A percentile compares a stretch with the other conserved stretches of the same genome.
These are phyloP conservation scores for Gari tellinella DNA, from an alignment of 2,888 invertebrate species.

Conservation along the genomic window DNA sequence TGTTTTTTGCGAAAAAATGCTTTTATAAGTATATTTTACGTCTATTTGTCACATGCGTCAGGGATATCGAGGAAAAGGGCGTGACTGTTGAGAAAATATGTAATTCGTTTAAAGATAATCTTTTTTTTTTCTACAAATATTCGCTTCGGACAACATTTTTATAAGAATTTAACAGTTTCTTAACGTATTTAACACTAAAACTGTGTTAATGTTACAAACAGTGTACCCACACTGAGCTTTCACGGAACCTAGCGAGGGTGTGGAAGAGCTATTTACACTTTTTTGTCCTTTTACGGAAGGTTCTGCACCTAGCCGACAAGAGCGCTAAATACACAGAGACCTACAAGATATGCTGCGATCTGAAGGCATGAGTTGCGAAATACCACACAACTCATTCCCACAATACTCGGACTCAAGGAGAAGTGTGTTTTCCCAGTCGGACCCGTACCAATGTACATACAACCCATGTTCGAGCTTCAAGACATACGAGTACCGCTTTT, in stretches of 20 bases:
- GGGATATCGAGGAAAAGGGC: too few relatives aligned
- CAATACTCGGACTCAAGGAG: conserved; percentile 42
- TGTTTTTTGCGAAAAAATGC: not conserved
- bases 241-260: conserved; percentile 33
- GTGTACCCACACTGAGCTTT: conserved; percentile 41
- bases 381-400: conserved; percentile 49
- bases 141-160: not conserved
- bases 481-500: conserved; percentile 42
- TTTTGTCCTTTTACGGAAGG: conserved; percentile 24
- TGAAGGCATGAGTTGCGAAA: conserved; percentile 53
- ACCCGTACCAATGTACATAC: too few relatives aligned
- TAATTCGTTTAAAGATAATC: not conserved
- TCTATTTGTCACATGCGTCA: not conserved
- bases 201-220: conserved; percentile 44
- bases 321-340: conserved; percentile 43
- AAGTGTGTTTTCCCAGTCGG: not conserved
- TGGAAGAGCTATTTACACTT: conserved; percentile 52
- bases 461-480: too few relatives aligned
- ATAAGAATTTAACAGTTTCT: not conserved
- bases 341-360: conserved; percentile 49
- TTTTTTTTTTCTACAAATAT: not conserved
- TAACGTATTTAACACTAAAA: too few relatives aligned
- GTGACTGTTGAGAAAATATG: too few relatives aligned
- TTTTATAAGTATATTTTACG: not conserved
- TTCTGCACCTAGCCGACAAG: conserved; percentile 35